phyloP scores from a whole-genome alignment of 2,113 vertebrate species.

The Columba livia region DNA sequence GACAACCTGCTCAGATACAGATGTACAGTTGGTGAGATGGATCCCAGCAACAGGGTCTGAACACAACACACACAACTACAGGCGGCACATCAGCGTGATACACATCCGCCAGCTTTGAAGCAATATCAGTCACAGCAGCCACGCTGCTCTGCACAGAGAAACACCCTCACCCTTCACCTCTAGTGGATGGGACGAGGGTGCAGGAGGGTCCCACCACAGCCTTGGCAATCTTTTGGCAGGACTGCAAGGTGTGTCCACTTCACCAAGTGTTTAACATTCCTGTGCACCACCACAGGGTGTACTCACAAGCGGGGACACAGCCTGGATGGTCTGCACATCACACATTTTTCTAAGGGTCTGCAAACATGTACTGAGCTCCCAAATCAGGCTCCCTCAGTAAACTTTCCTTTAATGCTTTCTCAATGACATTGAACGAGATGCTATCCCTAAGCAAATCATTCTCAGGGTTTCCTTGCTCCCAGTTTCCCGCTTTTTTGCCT shows the following conservation, averaged over 20 bases:
- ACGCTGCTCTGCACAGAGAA: not conserved
- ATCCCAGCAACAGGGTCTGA: not conserved
- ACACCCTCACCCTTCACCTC: not conserved
- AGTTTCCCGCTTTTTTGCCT: not conserved
- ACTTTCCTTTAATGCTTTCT: not conserved
- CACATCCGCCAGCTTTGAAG: not conserved
- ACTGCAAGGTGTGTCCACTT: not conserved
- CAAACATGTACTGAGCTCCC: not conserved
- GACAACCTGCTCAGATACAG: not conserved
- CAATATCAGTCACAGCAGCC: not conserved
- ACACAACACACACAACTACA: not conserved
- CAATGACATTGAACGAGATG: fast-evolving
- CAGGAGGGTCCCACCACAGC: not conserved
- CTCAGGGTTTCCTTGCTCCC: not conserved
- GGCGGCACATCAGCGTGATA: not conserved
- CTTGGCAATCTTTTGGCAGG: not conserved
- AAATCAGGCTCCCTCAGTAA: not conserved
- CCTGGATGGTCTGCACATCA: not conserved
- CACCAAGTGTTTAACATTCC: not conserved
- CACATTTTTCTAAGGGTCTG: not conserved
- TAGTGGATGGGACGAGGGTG: not conserved
- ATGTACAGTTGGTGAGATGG: too few relatives aligned
- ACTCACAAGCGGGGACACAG: not conserved
- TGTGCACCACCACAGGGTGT: not conserved
- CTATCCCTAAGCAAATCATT: not conserved